Percentiles rank a stretch among this genome's conserved stretches.
phyloP scores from a whole-genome alignment of 2,113 vertebrate species.

The Gymnogyps californianus region DNA sequence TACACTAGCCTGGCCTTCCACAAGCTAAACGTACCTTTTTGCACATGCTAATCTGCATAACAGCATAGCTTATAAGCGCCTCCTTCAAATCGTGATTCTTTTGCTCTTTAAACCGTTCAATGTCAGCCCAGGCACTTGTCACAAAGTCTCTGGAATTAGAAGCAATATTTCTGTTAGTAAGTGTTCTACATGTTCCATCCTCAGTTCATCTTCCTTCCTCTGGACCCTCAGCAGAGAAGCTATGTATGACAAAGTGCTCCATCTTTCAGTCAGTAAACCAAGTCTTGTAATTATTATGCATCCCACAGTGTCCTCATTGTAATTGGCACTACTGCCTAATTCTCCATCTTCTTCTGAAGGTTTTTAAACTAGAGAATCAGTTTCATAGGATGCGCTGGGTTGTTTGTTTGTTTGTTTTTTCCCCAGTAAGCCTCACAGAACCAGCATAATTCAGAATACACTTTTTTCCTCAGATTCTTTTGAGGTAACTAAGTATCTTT shows the following conservation, averaged over 20 bases:
- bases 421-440: not conserved
- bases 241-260: not conserved
- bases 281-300: not conserved
- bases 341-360: not conserved
- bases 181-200: not conserved
- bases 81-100: slow-evolving; percentile 93
- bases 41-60: slow-evolving; percentile 98
- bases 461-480: not conserved
- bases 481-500: not conserved
- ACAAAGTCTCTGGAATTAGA: slow-evolving; percentile 87
- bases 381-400: not conserved
- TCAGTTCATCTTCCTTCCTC: not conserved
- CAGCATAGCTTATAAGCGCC: slow-evolving; percentile 92
- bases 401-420: not conserved
- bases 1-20: not conserved
- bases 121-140: slow-evolving; percentile 89
- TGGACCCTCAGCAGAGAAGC: not conserved
- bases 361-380: not conserved
- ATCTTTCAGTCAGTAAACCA: not conserved
- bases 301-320: not conserved
- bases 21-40: slow-evolving; percentile 84
- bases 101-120: slow-evolving; percentile 93
- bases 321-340: not conserved
- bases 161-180: not conserved
- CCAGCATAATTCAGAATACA: not conserved